Evolutionary conservation across 2,797 vertebrate species (phyloP), one percentile per base, ranked within the genome.

Genomic region (Platyrinchus mystaceus): DNA sequence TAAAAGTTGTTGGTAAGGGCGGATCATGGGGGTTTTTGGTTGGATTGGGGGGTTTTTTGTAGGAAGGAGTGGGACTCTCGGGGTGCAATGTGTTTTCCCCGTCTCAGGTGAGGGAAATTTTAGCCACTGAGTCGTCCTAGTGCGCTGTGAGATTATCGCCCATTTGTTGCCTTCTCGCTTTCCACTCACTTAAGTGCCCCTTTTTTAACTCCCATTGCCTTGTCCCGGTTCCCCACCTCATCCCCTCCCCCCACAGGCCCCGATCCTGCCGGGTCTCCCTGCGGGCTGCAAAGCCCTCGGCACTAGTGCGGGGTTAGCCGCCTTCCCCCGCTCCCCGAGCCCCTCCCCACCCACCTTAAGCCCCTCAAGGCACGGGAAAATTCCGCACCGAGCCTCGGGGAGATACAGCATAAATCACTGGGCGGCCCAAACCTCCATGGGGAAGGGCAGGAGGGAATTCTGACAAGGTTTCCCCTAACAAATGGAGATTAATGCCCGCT

Each of bases 401-500:
- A 36, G 16, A 41, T 12, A 3, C 52, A 36, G 43, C 67, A 83
- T 89, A 62, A 86, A 80, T 47, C 75, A 34, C 20, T 0, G n/a
- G 22, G 12, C 55, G 50, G 79, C 24, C 27, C 19, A 53, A 74
- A 69, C 23, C 75, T 94, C 92, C 27, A 12, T 20, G 21, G 34
- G 64, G 50, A 66, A 44, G 82, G 73, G 44, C 73, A 34, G 9
- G 20, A 74, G 88, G 37, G 80, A 82, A 83, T 20, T 80, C 83
- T 79, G 89, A 62, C 96, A 73, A 37, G 62, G 15, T 22, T 28
- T 59, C 68, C 91, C 83, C 81, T 58, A 67, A 60, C 87, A 87
- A 93, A 97, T 75, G 87, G 84, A 93, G 91, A 92, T 94, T 44
- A 87, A 95, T 37, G 84, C 49, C 66, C 64, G 16, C 23, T 44